Base-by-base conservation (phyloP, 1,140 invertebrate species). In the Phymastichus coffea region DNA sequence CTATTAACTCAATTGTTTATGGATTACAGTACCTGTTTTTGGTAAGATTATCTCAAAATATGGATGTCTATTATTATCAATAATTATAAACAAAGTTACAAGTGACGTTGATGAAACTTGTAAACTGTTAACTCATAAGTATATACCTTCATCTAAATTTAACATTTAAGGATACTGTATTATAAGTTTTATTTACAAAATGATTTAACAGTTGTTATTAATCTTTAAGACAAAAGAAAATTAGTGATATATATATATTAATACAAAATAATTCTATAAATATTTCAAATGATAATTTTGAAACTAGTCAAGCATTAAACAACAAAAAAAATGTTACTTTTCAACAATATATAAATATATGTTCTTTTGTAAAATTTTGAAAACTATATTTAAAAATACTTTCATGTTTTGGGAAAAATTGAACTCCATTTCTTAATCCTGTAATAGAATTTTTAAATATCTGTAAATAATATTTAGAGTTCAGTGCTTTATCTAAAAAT, bases 1-100 rank as follows among this genome's bases (percentile, higher is more conserved):
- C 95, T 40, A 95, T 99, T 65, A 98, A 97, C 79, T 96, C 95
- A 57, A 95, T 99, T 80, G 93, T 99, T 47, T 98, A 98, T 85
- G 96, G 96, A 65, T 84, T 99, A 66, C 95, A 98, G 75, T 98
- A 97, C 87, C 86, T 98, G 66, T 98, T 99, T 75, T 82, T 98
- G 85, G 93, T 95, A 85, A 85, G 85, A 81, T 35, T 28, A 26
- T 51, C 12, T 4, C 14, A 28, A 30, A 33, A 51, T 46, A 46
- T 17, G n/a, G n/a, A n/a, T n/a, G n/a, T n/a, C n/a, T n/a, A n/a
- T n/a, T n/a, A n/a, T n/a, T n/a, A n/a, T n/a, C n/a, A n/a, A n/a
- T n/a, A n/a, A n/a, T n/a, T n/a, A n/a, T n/a, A n/a, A n/a, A n/a
- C n/a, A n/a, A n/a, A 38, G 17, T 14, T 14, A 38, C 37, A 38